Conservation (phyloP, 2,113 vertebrate species). For the Rhinichthys klamathensis region DNA sequence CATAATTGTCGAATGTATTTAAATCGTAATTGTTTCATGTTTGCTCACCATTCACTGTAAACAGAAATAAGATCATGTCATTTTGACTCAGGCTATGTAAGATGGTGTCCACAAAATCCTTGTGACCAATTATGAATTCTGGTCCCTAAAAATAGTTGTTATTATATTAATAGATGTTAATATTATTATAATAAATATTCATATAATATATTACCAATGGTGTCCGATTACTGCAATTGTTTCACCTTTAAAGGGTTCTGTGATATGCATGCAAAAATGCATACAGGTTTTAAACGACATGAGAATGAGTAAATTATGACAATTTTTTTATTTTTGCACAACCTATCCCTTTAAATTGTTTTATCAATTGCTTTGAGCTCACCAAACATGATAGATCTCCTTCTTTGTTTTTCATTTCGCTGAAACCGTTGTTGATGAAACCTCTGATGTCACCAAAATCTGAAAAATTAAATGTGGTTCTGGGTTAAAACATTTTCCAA, state of each 20-base stretch:
- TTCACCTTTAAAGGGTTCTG: neutral
- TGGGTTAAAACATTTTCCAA: neutral
- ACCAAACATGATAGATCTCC: slow-evolving; percentile 76
- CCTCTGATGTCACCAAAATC: slow-evolving; percentile 75
- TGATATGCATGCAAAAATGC: neutral
- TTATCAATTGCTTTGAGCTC: slow-evolving; percentile 42
- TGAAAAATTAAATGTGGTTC: slow-evolving; percentile 49
- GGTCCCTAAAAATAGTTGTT: slow-evolving; percentile 64
- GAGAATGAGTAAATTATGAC: neutral
- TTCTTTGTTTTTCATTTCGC: slow-evolving; percentile 76
- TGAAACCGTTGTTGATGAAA: slow-evolving; percentile 77
- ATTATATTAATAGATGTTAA: neutral
- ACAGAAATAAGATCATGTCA: slow-evolving; percentile 79
- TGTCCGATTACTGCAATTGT: neutral
- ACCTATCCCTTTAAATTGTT: neutral
- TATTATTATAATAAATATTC: neutral
- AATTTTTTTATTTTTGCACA: neutral
- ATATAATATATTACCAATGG: neutral
- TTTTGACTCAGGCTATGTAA: slow-evolving; percentile 69
- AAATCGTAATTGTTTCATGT: neutral
- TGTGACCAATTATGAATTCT: slow-evolving; percentile 74
- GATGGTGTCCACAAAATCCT: slow-evolving; percentile 73
- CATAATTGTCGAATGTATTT: neutral
- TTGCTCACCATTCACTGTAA: slow-evolving; percentile 74
- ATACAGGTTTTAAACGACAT: neutral